Conservation (phyloP, 2,797 vertebrate genomes). For the Echeneis naucrates region DNA sequence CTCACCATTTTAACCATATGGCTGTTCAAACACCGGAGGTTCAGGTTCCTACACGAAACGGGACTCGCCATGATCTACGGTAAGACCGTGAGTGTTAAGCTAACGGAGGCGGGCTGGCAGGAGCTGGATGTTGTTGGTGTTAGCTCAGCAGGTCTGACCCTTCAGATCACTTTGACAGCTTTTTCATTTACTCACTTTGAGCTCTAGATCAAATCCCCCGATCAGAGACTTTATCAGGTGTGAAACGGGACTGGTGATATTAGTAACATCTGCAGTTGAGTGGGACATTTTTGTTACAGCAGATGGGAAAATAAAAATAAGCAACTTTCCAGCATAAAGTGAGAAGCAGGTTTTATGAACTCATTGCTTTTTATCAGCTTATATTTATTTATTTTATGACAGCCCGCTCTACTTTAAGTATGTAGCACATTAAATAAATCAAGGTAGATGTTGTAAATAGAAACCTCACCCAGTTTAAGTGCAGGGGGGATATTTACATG, state of each 20-base stretch:
- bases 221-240: too few species aligned
- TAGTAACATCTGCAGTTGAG: not conserved
- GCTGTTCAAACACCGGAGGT: conserved; percentile 92
- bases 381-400: conserved; percentile 6
- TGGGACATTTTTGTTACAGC: not conserved
- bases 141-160: conserved; percentile 36
- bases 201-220: too few species aligned
- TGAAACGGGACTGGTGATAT: not conserved
- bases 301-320: not conserved
- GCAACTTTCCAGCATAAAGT: not conserved
- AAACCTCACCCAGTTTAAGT: not conserved
- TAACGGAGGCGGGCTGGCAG: conserved; percentile 18
- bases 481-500: not conserved
- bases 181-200: too few species aligned
- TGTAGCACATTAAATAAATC: conserved; percentile 14
- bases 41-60: conserved; percentile 91
- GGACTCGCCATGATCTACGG: conserved; percentile 95
- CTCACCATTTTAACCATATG: conserved; percentile 94
- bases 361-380: not conserved
- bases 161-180: conserved; percentile 19
- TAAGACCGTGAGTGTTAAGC: conserved; percentile 63
- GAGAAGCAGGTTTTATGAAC: not conserved
- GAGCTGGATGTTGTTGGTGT: conserved; percentile 26
- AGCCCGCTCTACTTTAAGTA: conserved; percentile 17
- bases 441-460: conserved; percentile 7